Evolutionary conservation across 1,140 invertebrate genomes (phyloP).

Genomic region (Megathymus violae): DNA sequence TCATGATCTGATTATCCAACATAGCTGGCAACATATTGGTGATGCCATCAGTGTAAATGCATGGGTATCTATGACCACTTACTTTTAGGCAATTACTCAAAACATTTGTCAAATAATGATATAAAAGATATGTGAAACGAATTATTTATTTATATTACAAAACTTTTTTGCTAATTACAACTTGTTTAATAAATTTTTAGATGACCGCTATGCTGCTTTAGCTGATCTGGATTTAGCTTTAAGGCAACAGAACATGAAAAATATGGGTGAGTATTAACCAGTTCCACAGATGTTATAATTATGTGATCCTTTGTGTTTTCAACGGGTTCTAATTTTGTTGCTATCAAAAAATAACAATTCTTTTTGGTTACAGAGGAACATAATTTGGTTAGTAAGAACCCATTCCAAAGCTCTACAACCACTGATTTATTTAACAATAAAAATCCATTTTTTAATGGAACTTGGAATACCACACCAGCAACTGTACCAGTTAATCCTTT

Average conservation of each 20-base stretch:
- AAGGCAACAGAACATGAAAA: constrained; percentile 77
- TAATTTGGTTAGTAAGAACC: constrained; percentile 66
- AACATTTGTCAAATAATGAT: no score
- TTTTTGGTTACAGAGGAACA: constrained; percentile 61
- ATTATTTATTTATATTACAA: no score
- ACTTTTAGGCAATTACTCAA: no score
- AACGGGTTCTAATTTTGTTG: no score
- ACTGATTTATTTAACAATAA: constrained; percentile 71
- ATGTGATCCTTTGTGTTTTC: no score
- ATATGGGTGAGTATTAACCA: constrained; percentile 60
- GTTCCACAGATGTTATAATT: constrained; percentile 12
- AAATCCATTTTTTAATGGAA: constrained; percentile 75
- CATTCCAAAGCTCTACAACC: constrained; percentile 72
- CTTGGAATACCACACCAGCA: constrained; percentile 59
- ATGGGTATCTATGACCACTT: no score
- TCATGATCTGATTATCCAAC: no score
- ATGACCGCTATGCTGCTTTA: constrained; percentile 82
- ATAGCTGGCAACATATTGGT: no score
- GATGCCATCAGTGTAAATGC: no score
- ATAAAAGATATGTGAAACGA: no score
- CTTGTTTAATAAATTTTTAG: constrained; percentile 62
- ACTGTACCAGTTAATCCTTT: constrained; percentile 70
- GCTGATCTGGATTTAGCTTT: constrained; percentile 79
- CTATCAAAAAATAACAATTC: no score
- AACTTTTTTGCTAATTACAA: no score